Conservation (phyloP, 2,888 invertebrate genomes). For the Hermaeophaga mercurialis region DNA sequence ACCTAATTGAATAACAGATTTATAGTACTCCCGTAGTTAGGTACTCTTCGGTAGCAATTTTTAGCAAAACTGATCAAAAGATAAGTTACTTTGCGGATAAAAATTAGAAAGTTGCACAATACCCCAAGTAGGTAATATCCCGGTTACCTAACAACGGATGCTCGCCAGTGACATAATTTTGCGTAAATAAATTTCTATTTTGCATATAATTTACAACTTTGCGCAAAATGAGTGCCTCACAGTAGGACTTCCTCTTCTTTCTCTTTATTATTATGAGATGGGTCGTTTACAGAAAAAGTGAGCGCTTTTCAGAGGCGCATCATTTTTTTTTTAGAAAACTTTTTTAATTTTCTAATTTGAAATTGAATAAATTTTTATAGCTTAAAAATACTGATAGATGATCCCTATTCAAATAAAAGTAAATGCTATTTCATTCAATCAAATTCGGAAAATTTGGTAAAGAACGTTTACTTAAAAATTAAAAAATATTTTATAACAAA, state of each 20-base stretch:
- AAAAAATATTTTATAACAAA: no score
- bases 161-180: conserved; percentile 41
- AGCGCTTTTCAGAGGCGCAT: background rate
- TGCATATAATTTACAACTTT: conserved; percentile 46
- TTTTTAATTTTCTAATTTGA: no score
- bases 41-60: background rate
- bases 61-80: background rate
- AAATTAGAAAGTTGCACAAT: conserved; percentile 23
- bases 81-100: background rate
- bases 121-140: conserved; percentile 30
- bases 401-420: no score
- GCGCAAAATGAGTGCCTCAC: conserved; percentile 38
- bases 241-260: conserved; percentile 39
- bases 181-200: conserved; percentile 43
- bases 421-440: no score
- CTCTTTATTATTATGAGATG: conserved; percentile 35
- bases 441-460: no score
- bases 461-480: no score
- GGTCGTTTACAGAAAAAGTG: conserved; percentile 21
- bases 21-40: no score
- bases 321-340: background rate
- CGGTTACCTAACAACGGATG: conserved; percentile 33
- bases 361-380: no score
- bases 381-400: no score
- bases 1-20: background rate